Base-by-base conservation (phyloP, 2,113 vertebrate species). In the Toxotes chatareus region DNA sequence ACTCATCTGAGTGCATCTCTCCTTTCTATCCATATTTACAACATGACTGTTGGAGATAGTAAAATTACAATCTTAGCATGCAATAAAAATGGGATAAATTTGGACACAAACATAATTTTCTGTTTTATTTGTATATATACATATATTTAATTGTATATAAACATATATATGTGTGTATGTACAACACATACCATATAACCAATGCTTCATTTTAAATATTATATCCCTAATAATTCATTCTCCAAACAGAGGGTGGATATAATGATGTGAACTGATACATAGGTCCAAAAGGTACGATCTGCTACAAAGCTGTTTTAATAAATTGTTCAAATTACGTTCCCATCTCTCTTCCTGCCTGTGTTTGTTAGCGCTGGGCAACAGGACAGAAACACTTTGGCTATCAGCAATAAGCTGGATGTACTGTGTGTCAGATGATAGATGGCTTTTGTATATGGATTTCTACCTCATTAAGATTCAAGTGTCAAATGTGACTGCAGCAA, bases 401-500 rank as follows among this genome's bases (percentile, higher is more conserved):
- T 44, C n/a, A 13, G 5, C 46, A 13, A 51, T 17, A 36, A 21
- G 36, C 32, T 40, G 12, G 7, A 67, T 21, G 13, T 53, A 31
- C 40, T 38, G 32, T 40, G n/a, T 57, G 8, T 12, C 32, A 69
- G 19, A 32, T 70, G 47, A 34, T 7, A 5, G 60, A 21, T 4
- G 7, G 5, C 4, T 11, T 38, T 62, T 34, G n/a, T 4, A 61
- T 56, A 47, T 42, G 5, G 9, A 67, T 59, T 63, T 23, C 5
- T 59, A 27, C n/a, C 17, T 42, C 17, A 64, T 59, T 59, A 40
- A 71, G 2, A 62, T 49, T 47, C 9, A 44, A 7, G n/a, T 70
- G 68, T 51, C 10, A 62, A 81, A 75, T 63, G 32, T 32, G 19
- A 61, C 65, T 55, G 44, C 21, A 51, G 32, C 46, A 64, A 64